A percentile compares a stretch with the other conserved stretches of the same genome.
Evolutionary conservation across 1,140 invertebrate species (phyloP).

Genomic region (Linepithema humile): DNA sequence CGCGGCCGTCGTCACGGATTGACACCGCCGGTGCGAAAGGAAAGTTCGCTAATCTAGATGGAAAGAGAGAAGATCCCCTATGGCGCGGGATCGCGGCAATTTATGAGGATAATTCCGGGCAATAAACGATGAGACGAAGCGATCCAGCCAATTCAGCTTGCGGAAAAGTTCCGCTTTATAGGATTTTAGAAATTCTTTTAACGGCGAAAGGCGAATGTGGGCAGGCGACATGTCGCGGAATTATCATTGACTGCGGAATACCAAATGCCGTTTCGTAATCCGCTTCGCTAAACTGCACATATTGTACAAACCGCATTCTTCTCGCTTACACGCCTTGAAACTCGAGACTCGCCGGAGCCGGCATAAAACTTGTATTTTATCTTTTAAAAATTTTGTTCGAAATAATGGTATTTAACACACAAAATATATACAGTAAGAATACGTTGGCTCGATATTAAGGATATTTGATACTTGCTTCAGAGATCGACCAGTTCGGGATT

Average conservation of each 20-base stretch:
- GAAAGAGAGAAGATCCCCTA: conserved; percentile 30
- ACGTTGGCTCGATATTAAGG: no score
- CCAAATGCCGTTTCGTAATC: conserved; percentile 57
- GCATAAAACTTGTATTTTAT: not conserved
- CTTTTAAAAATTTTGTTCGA: not conserved
- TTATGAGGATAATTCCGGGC: conserved; percentile 35
- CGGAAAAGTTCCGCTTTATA: not conserved
- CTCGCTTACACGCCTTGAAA: not conserved
- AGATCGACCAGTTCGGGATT: no score
- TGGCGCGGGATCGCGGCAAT: conserved; percentile 38
- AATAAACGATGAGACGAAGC: conserved; percentile 39
- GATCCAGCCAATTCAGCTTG: conserved; percentile 41
- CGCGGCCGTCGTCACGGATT: conserved; percentile 8
- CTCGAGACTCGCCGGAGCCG: not conserved
- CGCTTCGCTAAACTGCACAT: conserved; percentile 14
- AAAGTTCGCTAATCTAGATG: conserved; percentile 30
- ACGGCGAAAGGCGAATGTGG: conserved; percentile 59
- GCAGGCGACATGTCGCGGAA: conserved; percentile 40
- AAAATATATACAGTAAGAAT: not conserved
- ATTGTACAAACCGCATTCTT: conserved; percentile 3
- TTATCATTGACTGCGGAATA: conserved; percentile 56
- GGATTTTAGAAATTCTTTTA: conserved; percentile 26
- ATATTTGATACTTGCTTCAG: no score
- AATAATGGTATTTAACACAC: not conserved
- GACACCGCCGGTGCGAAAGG: conserved; percentile 19